Conservation (phyloP, 2,888 invertebrate species). For the Lomographa bimaculata region DNA sequence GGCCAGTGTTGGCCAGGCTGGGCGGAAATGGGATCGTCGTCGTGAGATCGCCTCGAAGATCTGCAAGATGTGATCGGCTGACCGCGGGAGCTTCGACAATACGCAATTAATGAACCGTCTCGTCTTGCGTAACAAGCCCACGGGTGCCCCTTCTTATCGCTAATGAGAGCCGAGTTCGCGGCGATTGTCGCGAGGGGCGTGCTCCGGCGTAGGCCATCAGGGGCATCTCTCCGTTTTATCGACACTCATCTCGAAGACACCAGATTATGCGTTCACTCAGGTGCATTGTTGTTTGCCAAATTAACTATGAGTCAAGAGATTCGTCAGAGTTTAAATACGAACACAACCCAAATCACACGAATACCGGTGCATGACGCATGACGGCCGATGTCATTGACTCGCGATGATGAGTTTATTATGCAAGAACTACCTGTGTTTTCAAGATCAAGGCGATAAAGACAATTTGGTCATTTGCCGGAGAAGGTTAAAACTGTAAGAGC, state of each 20-base stretch:
- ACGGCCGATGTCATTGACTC: constrained; percentile 23
- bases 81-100: constrained; percentile 60
- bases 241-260: constrained; percentile 33
- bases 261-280: constrained; percentile 35
- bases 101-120: constrained; percentile 71
- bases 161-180: constrained; percentile 60
- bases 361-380: constrained; percentile 25
- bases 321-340: constrained; percentile 6
- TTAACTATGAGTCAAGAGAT: constrained; percentile 4
- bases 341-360: constrained; percentile 17
- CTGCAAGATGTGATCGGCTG: constrained; percentile 50
- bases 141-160: constrained; percentile 61
- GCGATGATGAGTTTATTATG: constrained; percentile 25
- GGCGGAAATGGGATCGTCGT: constrained; percentile 56
- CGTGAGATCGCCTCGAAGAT: constrained; percentile 56
- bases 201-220: constrained; percentile 43
- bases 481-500: constrained; percentile 14
- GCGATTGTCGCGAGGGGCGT: constrained; percentile 52
- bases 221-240: constrained; percentile 41
- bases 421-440: constrained; percentile 23
- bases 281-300: constrained; percentile 18
- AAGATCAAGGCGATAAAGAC: constrained; percentile 22
- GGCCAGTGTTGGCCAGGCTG: constrained; percentile 34
- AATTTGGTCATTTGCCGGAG: constrained; percentile 18
- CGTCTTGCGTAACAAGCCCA: constrained; percentile 61